Evolutionary conservation across 2,888 invertebrate genomes (phyloP).

Genomic region (Epirrhoe alternata): DNA sequence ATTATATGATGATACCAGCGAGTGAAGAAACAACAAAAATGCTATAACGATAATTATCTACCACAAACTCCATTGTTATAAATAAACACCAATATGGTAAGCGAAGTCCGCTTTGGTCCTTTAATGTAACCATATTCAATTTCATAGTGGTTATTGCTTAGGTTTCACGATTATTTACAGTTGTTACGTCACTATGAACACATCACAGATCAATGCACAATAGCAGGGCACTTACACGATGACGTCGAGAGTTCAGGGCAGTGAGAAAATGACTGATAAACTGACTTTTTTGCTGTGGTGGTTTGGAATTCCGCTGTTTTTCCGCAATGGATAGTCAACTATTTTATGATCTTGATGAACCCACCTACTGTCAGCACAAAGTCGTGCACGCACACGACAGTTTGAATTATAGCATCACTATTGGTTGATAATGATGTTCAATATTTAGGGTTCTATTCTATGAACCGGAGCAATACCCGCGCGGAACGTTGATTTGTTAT

Average conservation of each 20-base stretch:
- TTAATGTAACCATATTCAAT: neutral
- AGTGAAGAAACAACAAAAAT: neutral
- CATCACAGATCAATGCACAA: constrained; percentile 17
- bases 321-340: too few species aligned
- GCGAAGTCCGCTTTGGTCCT: constrained; percentile 8
- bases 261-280: too few species aligned
- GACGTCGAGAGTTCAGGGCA: constrained; percentile 13
- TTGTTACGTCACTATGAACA: constrained; percentile 19
- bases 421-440: too few species aligned
- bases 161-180: constrained; percentile 1
- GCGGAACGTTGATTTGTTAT: too few species aligned
- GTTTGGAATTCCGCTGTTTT: too few species aligned
- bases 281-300: too few species aligned
- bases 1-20: constrained; percentile 3
- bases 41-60: neutral
- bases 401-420: too few species aligned
- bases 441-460: too few species aligned
- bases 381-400: too few species aligned
- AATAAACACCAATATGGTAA: neutral
- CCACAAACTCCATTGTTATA: neutral
- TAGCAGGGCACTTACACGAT: constrained; percentile 2
- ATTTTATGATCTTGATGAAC: too few species aligned
- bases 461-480: too few species aligned
- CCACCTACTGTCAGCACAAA: too few species aligned
- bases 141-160: neutral